phyloP scores from a whole-genome alignment of 2,888 invertebrate genomes.

The Macrostomum cliftonense region DNA sequence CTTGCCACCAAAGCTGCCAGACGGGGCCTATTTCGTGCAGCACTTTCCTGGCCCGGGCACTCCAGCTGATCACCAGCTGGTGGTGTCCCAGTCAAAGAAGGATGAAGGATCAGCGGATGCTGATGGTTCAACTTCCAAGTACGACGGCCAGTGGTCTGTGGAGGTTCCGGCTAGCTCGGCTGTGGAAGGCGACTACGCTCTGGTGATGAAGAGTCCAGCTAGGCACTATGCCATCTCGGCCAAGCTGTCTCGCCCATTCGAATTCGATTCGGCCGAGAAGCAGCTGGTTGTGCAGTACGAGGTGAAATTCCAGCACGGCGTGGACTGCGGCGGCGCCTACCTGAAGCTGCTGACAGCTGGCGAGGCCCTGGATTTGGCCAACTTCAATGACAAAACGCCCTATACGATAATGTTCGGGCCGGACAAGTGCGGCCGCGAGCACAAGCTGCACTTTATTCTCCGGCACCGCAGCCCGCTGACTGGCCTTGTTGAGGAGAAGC shows the following conservation, averaged over 20 bases:
- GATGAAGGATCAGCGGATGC: constrained; percentile 56
- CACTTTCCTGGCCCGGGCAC: not conserved
- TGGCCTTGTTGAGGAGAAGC: constrained; percentile 74
- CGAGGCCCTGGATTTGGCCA: constrained; percentile 46
- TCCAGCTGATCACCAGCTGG: constrained; percentile 36
- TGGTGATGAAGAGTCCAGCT: constrained; percentile 77
- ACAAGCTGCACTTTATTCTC: constrained; percentile 73
- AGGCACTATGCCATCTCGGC: constrained; percentile 82
- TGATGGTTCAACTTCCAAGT: constrained; percentile 78
- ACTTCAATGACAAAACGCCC: constrained; percentile 79
- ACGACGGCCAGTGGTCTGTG: constrained; percentile 61
- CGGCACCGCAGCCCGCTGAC: constrained; percentile 79
- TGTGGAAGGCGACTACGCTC: constrained; percentile 61
- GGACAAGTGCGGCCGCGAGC: constrained; percentile 89
- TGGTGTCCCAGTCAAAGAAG: constrained; percentile 71
- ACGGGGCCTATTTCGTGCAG: constrained; percentile 15
- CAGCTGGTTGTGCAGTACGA: constrained; percentile 35
- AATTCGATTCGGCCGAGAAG: constrained; percentile 46
- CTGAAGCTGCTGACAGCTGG: constrained; percentile 67
- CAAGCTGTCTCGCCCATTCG: constrained; percentile 55
- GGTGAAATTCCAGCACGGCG: constrained; percentile 65
- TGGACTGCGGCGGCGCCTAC: constrained; percentile 95
- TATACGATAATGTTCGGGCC: constrained; percentile 99
- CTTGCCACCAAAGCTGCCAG: constrained; percentile 49
- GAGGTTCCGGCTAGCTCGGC: constrained; percentile 58